Conservation (phyloP, 2,797 vertebrate species). For the Podargus strigoides region DNA sequence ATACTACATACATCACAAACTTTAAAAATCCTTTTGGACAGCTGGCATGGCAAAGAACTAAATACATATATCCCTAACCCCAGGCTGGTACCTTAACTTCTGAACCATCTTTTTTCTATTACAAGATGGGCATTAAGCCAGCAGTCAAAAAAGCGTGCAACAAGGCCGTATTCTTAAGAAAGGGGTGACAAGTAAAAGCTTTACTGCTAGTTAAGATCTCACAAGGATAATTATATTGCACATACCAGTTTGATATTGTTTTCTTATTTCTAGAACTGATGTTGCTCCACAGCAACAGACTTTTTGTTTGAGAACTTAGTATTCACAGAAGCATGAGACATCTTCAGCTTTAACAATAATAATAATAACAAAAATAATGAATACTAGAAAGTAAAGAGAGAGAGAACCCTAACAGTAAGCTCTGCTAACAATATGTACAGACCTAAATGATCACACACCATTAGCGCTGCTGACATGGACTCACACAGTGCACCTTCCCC, state of each 20-base stretch:
- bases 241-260: background rate
- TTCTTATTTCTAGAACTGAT: background rate
- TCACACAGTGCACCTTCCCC: background rate
- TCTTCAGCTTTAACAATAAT: background rate
- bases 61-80: background rate
- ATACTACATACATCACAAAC: background rate
- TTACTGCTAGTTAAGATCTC: background rate
- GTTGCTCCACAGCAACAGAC: background rate
- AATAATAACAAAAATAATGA: background rate
- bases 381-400: background rate
- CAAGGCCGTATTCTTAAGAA: background rate
- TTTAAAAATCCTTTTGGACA: background rate
- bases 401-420: fast-evolving
- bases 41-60: background rate
- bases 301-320: background rate
- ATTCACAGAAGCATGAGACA: background rate
- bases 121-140: background rate
- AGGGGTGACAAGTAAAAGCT: background rate
- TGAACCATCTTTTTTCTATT: background rate
- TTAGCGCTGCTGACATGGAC: background rate
- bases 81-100: background rate
- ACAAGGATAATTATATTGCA: background rate
- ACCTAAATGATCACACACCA: background rate
- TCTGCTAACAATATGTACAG: background rate
- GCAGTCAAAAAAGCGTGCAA: background rate